phyloP scores from a whole-genome alignment of 2,888 invertebrate species.

The Lepeophtheirus nordmannii region DNA sequence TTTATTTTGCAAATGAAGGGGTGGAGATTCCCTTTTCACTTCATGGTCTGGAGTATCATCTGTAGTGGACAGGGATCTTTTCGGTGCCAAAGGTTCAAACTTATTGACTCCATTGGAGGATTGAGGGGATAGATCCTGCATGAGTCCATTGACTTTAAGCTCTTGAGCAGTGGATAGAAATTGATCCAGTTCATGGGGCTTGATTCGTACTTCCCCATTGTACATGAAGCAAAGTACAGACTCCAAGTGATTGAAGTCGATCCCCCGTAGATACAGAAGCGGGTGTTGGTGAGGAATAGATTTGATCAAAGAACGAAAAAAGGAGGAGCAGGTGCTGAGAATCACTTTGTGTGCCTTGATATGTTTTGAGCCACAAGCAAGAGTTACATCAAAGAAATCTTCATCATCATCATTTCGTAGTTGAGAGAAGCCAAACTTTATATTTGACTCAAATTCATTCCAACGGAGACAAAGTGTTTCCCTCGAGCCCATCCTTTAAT shows the following conservation, averaged over 20 bases:
- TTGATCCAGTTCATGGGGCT: conserved; percentile 70
- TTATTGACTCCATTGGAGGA: too few species aligned
- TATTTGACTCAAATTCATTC: conserved; percentile 31
- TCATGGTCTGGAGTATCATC: too few species aligned
- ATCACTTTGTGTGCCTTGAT: conserved; percentile 31
- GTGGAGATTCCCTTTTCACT: too few species aligned
- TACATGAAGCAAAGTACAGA: conserved; percentile 81
- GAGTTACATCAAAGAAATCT: conserved; percentile 31
- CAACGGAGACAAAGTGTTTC: conserved; percentile 32
- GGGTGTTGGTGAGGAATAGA: conserved; percentile 63
- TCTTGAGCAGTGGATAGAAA: conserved; percentile 76
- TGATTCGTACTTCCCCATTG: conserved; percentile 69
- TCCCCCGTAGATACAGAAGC: conserved; percentile 77
- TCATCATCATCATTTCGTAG: conserved; percentile 30
- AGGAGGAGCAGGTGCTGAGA: conserved; percentile 31
- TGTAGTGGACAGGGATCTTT: too few species aligned
- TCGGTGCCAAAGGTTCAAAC: too few species aligned
- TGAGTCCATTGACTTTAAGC: conserved; percentile 69
- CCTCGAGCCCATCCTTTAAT: conserved; percentile 1
- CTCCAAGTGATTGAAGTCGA: conserved; percentile 73
- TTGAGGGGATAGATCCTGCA: conserved; percentile 32
- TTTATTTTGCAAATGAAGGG: too few species aligned
- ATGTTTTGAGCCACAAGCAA: conserved; percentile 30
- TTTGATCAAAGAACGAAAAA: conserved; percentile 30
- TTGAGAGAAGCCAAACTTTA: conserved; percentile 30